Evolutionary conservation across 2,888 invertebrate species (phyloP), one percentile per base, ranked within the genome.

Genomic region (Trichogramma evanescens): DNA sequence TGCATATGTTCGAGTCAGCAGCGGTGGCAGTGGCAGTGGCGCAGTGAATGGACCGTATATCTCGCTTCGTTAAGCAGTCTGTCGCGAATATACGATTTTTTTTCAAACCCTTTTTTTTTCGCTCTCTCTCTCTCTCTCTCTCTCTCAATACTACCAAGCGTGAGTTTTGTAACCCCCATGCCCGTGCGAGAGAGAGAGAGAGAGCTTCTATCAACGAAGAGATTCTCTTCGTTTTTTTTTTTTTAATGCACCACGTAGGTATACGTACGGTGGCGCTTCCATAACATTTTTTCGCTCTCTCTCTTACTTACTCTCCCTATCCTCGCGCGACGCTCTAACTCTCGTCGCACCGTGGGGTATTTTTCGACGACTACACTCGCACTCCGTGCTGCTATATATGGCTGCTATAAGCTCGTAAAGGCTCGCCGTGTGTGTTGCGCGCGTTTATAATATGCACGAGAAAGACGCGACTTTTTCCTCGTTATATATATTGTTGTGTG

Each of bases 61-160:
- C 71, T 58, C 76, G 76, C 76, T 77, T 77, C 77, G 77, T 77
- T 77, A 77, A 77, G 76, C 77, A 77, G 77, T 75, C 77, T 77
- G 77, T 77, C 77, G 76, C 73, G 74, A 72, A 45, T 9, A 2
- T 9, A 45, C 8, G 2, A 45, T 9, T 45, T 9, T 45, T n/a
- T 9, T 9, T 7, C 26, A 5, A 7, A 50, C 13, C 39, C 39
- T 40, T 50, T 74, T 75, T 69, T 73, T 76, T 75, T n/a, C n/a
- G n/a, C 41, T 41, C 39, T 7, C 48, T 56, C 56, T 46, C 45
- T 41, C 39, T 7, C 48, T 56, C 56, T 46, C 45, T n/a, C 41
- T 58, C 39, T 54, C 50, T 9, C 40, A 54, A 60, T 53, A 58
- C 71, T 71, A 72, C 77, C 76, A 77, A 76, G 76, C 77, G 77